Base-by-base conservation (phyloP, 2,888 invertebrate species). In the Arrhopalites spinosus region DNA sequence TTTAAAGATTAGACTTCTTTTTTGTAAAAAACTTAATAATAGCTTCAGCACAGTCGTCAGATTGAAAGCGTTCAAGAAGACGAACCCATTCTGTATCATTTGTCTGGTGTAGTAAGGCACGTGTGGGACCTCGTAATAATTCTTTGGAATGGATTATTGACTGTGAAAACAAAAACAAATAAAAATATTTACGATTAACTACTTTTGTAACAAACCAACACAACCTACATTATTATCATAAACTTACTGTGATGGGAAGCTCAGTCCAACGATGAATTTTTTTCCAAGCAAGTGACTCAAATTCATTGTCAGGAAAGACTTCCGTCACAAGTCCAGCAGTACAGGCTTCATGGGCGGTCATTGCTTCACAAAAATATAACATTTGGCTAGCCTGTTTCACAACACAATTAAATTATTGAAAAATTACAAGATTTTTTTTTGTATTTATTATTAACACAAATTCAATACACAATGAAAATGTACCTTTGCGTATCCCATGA, bases 401-500 rank as follows among this genome's bases (percentile, higher is more conserved):
- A n/a, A n/a, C n/a, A 17, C 1, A 64, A 30, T 64, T 30, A 61
- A 64, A 27, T 36, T 17, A 17, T 27, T 43, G 43, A 2, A 7
- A 20, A 43, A 25, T 11, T 20, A 13, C 23, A 59, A 59, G 20
- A 20, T 20, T 53, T 8, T 17, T 20, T 53, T 23, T 59, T 23
- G 11, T 2, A n/a, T 20, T 20, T 23, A 59, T 25, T 20, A 59
- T 59, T 3, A 36, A 8, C 15, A 17, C 20, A 53, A 20, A 8
- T 5, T 53, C n/a, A n/a, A n/a, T n/a, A n/a, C n/a, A n/a, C n/a
- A n/a, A n/a, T n/a, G n/a, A n/a, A 20, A 66, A 17, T 2, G 15
- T 76, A 87, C 92, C 88, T 92, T 93, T 77, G 91, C 90, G 67
- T 89, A 88, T 7, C 98, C 98, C 87, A 98, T 89, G 70, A 95